A percentile compares a stretch with the other conserved stretches of the same genome.
Conservation (phyloP, 1,140 invertebrate genomes). For the Calephelis nemesis region DNA sequence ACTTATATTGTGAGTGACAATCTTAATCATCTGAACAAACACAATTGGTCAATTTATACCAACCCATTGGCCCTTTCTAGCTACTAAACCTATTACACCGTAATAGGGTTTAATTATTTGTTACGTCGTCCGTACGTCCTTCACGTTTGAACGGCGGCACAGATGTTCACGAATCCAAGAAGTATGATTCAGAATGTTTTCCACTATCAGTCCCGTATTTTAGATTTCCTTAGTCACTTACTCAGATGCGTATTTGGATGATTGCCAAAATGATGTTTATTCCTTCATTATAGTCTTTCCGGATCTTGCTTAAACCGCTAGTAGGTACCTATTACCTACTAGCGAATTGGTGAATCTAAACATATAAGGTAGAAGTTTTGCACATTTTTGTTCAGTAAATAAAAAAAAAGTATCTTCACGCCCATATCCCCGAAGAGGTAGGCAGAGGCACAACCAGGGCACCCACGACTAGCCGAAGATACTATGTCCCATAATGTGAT, state of each 20-base stretch:
- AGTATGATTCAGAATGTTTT: constrained; percentile 11
- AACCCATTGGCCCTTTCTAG: constrained; percentile 46
- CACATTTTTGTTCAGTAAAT: too few species aligned
- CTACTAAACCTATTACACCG: constrained; percentile 13
- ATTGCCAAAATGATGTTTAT: neutral
- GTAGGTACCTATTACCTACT: too few species aligned
- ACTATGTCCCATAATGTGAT: too few species aligned
- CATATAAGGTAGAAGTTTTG: too few species aligned
- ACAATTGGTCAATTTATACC: constrained; percentile 69
- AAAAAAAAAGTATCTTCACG: too few species aligned
- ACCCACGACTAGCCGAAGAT: too few species aligned
- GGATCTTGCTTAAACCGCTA: too few species aligned
- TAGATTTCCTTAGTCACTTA: neutral
- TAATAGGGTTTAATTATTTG: constrained; percentile 16
- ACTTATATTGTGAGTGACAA: constrained; percentile 60
- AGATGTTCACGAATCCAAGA: constrained; percentile 6
- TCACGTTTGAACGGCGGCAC: neutral
- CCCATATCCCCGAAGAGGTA: too few species aligned
- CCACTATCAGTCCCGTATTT: neutral
- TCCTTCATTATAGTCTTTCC: too few species aligned
- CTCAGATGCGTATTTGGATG: neutral
- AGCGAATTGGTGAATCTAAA: too few species aligned
- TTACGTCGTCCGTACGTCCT: constrained; percentile 4
- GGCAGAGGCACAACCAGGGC: too few species aligned
- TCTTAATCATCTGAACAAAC: constrained; percentile 64